Evolutionary conservation across 2,888 invertebrate species (phyloP).

Genomic region (Morpho helenor): DNA sequence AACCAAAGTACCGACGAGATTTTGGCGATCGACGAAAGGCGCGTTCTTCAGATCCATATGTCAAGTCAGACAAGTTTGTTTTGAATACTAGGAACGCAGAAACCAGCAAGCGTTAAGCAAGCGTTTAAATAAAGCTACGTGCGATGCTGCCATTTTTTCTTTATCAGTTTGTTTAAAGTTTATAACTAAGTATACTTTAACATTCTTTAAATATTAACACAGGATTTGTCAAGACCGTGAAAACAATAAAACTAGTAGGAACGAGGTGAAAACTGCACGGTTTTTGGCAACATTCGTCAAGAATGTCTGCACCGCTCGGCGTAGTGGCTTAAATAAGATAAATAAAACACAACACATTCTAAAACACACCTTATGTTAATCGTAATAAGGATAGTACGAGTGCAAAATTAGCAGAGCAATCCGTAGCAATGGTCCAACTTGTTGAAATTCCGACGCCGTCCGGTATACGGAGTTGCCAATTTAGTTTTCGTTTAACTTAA

Average conservation of each 20-base stretch:
- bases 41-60: too few relatives aligned
- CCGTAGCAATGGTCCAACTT: slow-evolving; percentile 62
- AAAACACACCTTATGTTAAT: slow-evolving; percentile 46
- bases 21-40: too few relatives aligned
- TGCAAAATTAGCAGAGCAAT: slow-evolving; percentile 41
- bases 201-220: slow-evolving; percentile 19
- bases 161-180: too few relatives aligned
- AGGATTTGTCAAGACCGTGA: slow-evolving; percentile 38
- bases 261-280: slow-evolving; percentile 72
- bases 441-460: slow-evolving; percentile 75
- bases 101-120: too few relatives aligned
- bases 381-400: slow-evolving; percentile 36
- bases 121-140: too few relatives aligned
- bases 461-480: slow-evolving; percentile 57
- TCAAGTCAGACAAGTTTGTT: too few relatives aligned
- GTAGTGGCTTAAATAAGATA: slow-evolving; percentile 38
- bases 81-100: too few relatives aligned
- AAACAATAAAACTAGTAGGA: slow-evolving; percentile 61
- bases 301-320: slow-evolving; percentile 56
- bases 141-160: too few relatives aligned
- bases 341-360: slow-evolving; percentile 28
- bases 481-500: slow-evolving; percentile 41
- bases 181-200: neutral
- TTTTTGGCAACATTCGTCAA: slow-evolving; percentile 77
- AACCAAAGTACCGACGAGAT: too few relatives aligned